Evolutionary conservation across 2,888 invertebrate genomes (phyloP).

Genomic region (Ornithoptera priamus): DNA sequence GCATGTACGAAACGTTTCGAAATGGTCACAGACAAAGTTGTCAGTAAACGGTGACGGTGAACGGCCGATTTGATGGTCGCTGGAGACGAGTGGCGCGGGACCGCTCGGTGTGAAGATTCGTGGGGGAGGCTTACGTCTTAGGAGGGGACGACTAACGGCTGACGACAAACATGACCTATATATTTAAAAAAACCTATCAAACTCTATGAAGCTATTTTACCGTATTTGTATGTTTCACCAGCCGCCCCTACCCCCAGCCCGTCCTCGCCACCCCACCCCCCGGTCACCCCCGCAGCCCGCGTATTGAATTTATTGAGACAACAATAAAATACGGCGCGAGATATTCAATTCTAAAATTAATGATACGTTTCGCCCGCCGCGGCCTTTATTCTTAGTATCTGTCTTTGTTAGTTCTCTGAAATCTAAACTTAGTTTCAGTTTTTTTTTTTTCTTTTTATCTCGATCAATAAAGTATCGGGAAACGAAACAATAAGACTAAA

Average conservation of each 20-base stretch:
- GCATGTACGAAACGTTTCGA: too few species aligned
- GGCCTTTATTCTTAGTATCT: slow-evolving; percentile 42
- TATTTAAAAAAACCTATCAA: slow-evolving; percentile 25
- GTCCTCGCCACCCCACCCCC: slow-evolving; percentile 23
- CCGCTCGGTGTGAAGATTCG: too few species aligned
- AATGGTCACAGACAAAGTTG: too few species aligned
- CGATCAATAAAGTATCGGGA: slow-evolving; percentile 24
- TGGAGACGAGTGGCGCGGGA: too few species aligned
- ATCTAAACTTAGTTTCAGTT: slow-evolving; percentile 29
- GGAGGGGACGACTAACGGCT: too few species aligned
- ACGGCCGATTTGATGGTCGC: too few species aligned
- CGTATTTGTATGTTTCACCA: slow-evolving; percentile 32
- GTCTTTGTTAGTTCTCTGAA: slow-evolving; percentile 40
- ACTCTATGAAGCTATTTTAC: slow-evolving; percentile 39
- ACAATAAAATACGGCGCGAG: slow-evolving; percentile 69
- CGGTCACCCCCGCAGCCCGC: slow-evolving; percentile 41
- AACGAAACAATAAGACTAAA: slow-evolving; percentile 13
- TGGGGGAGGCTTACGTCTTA: too few species aligned
- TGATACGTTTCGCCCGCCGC: slow-evolving; percentile 42
- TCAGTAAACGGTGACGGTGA: too few species aligned
- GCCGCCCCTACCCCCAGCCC: slow-evolving; percentile 3
- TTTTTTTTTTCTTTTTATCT: slow-evolving; percentile 7
- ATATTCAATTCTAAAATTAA: slow-evolving; percentile 52
- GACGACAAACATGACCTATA: too few species aligned
- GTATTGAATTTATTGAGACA: slow-evolving; percentile 45